A percentile compares a stretch with the other conserved stretches of the same genome.
Evolutionary conservation across 2,113 vertebrate species (phyloP).

Genomic region (Dermatemys mawii): DNA sequence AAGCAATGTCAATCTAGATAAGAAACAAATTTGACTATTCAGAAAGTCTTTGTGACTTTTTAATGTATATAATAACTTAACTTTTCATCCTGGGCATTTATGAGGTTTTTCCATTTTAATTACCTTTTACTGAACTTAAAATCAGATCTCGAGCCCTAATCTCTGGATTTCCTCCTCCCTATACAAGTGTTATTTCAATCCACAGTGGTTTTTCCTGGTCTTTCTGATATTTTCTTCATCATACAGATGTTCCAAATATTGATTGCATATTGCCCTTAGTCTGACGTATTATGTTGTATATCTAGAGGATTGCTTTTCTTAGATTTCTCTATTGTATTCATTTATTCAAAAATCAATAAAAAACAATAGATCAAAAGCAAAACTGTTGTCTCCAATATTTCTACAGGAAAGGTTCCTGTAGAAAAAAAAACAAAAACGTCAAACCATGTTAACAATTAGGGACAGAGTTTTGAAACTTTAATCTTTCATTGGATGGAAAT

Average conservation of each 20-base stretch:
- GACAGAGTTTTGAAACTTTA: background rate
- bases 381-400: background rate
- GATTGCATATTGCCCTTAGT: background rate
- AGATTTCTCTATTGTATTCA: background rate
- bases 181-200: background rate
- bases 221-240: background rate
- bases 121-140: background rate
- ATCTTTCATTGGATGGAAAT: background rate
- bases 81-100: background rate
- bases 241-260: background rate
- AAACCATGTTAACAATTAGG: background rate
- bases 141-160: background rate
- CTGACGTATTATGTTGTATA: background rate
- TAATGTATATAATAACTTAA: background rate
- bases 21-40: background rate
- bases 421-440: no score
- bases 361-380: background rate
- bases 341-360: background rate
- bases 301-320: background rate
- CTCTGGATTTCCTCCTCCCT: background rate
- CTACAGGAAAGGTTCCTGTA: background rate
- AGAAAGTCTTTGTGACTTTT: background rate
- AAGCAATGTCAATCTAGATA: background rate
- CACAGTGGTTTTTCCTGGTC: background rate
- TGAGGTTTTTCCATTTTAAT: background rate